A percentile compares a stretch with the other conserved stretches of the same genome.
Evolutionary conservation across 2,797 vertebrate genomes (phyloP).

Genomic region (Phataginus tetradactyla): DNA sequence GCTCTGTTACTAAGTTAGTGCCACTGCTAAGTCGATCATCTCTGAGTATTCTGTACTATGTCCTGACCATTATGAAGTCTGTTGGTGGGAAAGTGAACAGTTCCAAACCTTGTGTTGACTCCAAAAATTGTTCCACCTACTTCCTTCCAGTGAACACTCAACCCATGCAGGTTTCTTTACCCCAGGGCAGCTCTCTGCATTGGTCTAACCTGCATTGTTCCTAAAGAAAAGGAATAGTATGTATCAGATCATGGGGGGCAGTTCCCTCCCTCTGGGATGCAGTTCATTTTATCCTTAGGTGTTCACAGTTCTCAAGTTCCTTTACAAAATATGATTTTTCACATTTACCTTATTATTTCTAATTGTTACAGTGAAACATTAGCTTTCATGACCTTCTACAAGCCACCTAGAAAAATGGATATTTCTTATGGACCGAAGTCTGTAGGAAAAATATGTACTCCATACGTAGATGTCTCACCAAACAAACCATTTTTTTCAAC

Average conservation of each 20-base stretch:
- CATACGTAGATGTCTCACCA: not conserved
- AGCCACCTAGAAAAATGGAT: not conserved
- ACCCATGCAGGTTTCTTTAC: accelerated
- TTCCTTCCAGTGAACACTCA: not conserved
- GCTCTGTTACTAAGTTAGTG: too few relatives aligned
- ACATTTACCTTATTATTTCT: not conserved
- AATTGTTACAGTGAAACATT: not conserved
- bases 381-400: not conserved
- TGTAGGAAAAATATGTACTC: not conserved
- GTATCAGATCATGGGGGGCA: accelerated
- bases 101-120: too few relatives aligned
- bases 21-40: not conserved
- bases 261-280: too few relatives aligned
- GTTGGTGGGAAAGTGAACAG: not conserved
- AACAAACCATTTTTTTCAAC: not conserved
- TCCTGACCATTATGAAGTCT: not conserved
- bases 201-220: too few relatives aligned
- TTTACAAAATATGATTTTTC: not conserved
- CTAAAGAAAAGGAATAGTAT: not conserved
- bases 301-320: not conserved
- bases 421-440: not conserved
- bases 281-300: not conserved
- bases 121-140: not conserved
- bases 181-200: too few relatives aligned
- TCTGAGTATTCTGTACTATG: not conserved